Evolutionary conservation across 1,140 invertebrate genomes (phyloP).

Genomic region (Drosophila parabipectinata): DNA sequence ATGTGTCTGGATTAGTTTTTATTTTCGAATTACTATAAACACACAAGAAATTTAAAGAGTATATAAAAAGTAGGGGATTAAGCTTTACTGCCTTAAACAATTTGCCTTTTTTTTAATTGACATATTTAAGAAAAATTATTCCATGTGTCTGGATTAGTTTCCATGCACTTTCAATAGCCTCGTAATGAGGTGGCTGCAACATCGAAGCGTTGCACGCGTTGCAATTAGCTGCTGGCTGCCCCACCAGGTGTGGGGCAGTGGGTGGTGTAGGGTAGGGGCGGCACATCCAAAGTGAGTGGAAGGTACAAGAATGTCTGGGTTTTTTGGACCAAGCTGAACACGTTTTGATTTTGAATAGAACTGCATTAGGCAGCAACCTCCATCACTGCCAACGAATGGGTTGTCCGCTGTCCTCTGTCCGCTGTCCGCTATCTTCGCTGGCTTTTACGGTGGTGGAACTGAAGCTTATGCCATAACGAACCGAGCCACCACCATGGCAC

Average conservation of each 20-base stretch:
- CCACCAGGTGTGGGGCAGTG: not conserved
- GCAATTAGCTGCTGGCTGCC: conserved; percentile 11
- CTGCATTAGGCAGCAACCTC: conserved; percentile 57
- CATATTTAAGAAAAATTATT: not conserved
- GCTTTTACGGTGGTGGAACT: conserved; percentile 3
- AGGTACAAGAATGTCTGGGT: not conserved
- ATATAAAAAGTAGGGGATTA: too few species aligned
- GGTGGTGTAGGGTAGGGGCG: not conserved
- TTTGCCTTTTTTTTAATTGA: not conserved
- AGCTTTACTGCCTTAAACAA: too few species aligned
- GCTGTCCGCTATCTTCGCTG: not conserved
- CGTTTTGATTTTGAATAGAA: conserved; percentile 79
- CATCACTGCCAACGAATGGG: conserved; percentile 1
- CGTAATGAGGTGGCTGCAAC: conserved; percentile 51
- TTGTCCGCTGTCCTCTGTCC: not conserved
- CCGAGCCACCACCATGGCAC: conserved; percentile 45
- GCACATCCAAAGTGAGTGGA: conserved; percentile 14
- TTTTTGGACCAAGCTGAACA: conserved; percentile 38
- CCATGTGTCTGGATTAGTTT: not conserved
- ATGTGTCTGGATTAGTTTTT: too few species aligned
- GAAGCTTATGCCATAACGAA: conserved; percentile 73
- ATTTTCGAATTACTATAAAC: too few species aligned
- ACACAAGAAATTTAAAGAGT: too few species aligned
- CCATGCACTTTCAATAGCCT: conserved; percentile 30
- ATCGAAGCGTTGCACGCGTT: conserved; percentile 1